Evolutionary conservation across 2,113 vertebrate genomes (phyloP).

Genomic region (Gallinago media): DNA sequence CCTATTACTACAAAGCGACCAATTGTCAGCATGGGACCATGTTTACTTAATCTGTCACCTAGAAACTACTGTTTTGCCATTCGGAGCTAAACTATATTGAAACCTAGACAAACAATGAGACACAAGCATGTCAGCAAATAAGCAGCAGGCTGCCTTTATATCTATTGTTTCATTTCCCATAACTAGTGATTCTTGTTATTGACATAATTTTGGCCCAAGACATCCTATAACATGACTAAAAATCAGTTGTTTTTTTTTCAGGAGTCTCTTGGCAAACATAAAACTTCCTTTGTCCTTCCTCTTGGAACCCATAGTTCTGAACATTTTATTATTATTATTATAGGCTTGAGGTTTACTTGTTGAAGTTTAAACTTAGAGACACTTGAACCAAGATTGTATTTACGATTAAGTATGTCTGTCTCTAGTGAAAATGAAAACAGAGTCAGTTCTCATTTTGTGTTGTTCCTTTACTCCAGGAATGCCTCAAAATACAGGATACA

Average conservation of each 20-base stretch:
- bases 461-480: not conserved
- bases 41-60: not conserved
- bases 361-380: not conserved
- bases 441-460: not conserved
- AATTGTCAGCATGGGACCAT: not conserved
- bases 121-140: not conserved
- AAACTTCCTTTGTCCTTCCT: not conserved
- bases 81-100: not conserved
- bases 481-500: not conserved
- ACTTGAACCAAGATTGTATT: not conserved
- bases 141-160: not conserved
- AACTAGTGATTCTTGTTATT: not conserved
- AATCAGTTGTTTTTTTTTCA: not conserved
- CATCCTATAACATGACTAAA: not conserved
- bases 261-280: not conserved
- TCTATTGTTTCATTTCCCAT: not conserved
- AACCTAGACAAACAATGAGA: not conserved
- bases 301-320: not conserved
- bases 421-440: not conserved
- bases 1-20: not conserved
- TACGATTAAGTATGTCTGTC: not conserved
- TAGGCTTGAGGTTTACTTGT: not conserved
- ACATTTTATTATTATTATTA: not conserved
- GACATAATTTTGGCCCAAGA: not conserved
- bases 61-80: not conserved